Evolutionary conservation across 1,140 invertebrate species (phyloP).

Genomic region (Nasonia giraulti): DNA sequence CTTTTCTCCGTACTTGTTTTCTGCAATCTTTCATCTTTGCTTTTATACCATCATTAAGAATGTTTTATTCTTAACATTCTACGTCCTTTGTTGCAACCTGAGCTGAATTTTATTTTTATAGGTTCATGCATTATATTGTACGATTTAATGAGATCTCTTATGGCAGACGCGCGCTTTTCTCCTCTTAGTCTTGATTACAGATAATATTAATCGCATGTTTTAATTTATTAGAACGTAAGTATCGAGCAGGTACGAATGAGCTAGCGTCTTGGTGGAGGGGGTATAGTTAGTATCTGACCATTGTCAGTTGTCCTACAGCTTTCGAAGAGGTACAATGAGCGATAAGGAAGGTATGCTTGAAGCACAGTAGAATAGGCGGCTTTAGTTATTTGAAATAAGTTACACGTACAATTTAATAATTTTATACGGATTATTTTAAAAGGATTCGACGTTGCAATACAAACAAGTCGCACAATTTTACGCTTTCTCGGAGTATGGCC

Average conservation of each 20-base stretch:
- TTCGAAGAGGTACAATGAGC: not conserved
- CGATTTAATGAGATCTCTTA: not conserved
- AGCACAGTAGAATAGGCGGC: not conserved
- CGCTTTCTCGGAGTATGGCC: conserved; percentile 55
- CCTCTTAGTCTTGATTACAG: not conserved
- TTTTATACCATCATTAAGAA: not conserved
- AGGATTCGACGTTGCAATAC: conserved; percentile 53
- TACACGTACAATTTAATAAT: not conserved
- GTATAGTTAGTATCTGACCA: not conserved
- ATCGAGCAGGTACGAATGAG: not conserved
- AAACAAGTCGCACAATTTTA: conserved; percentile 48
- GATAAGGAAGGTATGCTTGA: conserved; percentile 34
- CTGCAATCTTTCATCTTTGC: not conserved
- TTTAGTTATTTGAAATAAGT: too few species aligned
- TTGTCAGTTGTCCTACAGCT: not conserved
- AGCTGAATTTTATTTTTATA: not conserved
- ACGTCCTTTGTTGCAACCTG: not conserved
- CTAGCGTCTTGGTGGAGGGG: not conserved
- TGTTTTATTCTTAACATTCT: not conserved
- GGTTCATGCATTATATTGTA: not conserved
- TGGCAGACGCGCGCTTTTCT: not conserved
- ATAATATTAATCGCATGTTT: not conserved
- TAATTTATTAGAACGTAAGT: not conserved
- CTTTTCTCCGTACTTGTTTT: not conserved
- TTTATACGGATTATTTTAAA: not conserved